A percentile compares a stretch with the other conserved stretches of the same genome.
These are phyloP conservation scores for Acrocyrtus sp. DNA, from an alignment of 2,888 invertebrate genomes.

Conservation along the genomic window DNA sequence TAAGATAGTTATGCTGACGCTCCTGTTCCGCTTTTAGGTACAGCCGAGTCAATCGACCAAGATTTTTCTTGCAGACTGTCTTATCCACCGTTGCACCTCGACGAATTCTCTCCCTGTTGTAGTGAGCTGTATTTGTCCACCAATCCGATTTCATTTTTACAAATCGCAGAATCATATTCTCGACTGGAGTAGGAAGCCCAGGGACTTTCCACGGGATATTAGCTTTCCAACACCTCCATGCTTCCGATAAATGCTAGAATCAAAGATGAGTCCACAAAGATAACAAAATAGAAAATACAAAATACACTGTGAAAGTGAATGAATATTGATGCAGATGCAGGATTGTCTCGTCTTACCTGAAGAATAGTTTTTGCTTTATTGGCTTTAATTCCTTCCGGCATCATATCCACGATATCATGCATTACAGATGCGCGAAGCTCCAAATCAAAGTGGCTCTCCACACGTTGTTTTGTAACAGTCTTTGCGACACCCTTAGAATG, in stretches of 20 bases:
- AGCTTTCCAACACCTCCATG: constrained; percentile 99
- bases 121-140: constrained; percentile 99
- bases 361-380: constrained; percentile 99
- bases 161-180: constrained; percentile 99
- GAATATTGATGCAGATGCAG: not conserved
- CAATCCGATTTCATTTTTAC: constrained; percentile 99
- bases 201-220: constrained; percentile 99
- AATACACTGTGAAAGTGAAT: not conserved
- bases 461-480: constrained; percentile 99
- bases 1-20: constrained; percentile 98
- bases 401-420: constrained; percentile 99
- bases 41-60: constrained; percentile 95
- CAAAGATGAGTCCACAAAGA: not conserved
- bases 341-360: constrained; percentile 69
- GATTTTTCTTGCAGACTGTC: constrained; percentile 99
- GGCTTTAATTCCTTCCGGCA: constrained; percentile 99
- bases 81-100: constrained; percentile 99
- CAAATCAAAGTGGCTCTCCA: constrained; percentile 99
- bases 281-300: not conserved
- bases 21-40: constrained; percentile 99
- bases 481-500: constrained; percentile 99
- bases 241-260: constrained; percentile 88
- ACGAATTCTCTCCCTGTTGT: constrained; percentile 97
- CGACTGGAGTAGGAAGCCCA: constrained; percentile 97
- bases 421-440: constrained; percentile 95